Percentiles rank a stretch among this genome's conserved stretches.
Evolutionary conservation across 2,888 invertebrate genomes (phyloP).

Genomic region (Drosophila nr. medialis): DNA sequence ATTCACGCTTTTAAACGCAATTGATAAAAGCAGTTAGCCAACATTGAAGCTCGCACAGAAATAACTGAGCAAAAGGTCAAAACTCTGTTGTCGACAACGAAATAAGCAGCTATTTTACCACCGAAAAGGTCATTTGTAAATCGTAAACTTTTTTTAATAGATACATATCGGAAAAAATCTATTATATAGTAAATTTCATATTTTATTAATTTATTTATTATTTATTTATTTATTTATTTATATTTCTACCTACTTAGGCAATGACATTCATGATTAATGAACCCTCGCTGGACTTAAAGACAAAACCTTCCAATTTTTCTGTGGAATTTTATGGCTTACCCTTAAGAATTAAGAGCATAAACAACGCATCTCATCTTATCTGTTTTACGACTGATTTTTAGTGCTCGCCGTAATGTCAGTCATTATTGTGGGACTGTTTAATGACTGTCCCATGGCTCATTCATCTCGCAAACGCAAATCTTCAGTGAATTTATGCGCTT

Average conservation of each 20-base stretch:
- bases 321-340: constrained; percentile 31
- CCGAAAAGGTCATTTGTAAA: not conserved
- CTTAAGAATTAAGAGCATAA: constrained; percentile 35
- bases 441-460: constrained; percentile 51
- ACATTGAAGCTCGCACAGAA: not conserved
- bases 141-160: not conserved
- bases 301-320: constrained; percentile 2
- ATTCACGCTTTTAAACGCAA: no score
- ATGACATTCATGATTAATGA: constrained; percentile 15
- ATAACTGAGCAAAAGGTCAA: constrained; percentile 4
- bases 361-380: constrained; percentile 46
- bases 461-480: constrained; percentile 29
- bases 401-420: constrained; percentile 61
- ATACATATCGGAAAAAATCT: not conserved
- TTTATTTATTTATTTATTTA: not conserved
- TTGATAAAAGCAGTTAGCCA: not conserved
- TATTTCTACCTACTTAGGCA: constrained; percentile 14
- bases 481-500: constrained; percentile 52
- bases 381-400: constrained; percentile 71
- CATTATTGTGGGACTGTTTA: constrained; percentile 66
- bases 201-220: not conserved
- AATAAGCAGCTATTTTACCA: not conserved
- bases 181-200: no score
- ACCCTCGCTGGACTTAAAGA: not conserved
- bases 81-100: not conserved